These are phyloP conservation scores for Scolopax rusticola DNA, from an alignment of 2,797 vertebrate genomes.

Conservation along the genomic window DNA sequence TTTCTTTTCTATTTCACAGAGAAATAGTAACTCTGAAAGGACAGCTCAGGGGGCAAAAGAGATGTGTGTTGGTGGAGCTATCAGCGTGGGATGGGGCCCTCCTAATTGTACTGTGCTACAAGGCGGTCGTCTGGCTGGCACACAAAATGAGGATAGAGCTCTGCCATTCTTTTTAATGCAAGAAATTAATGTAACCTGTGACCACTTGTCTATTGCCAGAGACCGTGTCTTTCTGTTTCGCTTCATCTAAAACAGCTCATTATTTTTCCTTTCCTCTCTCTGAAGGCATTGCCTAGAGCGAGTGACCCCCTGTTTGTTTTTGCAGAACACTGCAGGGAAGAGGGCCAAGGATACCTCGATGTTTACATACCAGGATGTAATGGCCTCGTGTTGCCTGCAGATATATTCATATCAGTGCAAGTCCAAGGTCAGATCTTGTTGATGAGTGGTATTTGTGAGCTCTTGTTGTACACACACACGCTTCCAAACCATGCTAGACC, in stretches of 20 bases:
- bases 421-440: not conserved
- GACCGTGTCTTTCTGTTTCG: constrained; percentile 8
- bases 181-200: constrained; percentile 58
- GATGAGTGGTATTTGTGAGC: not conserved
- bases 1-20: not conserved
- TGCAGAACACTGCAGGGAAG: not conserved
- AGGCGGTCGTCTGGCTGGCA: not conserved
- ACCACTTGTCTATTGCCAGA: constrained; percentile 59
- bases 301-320: constrained; percentile 71
- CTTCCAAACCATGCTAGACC: not conserved
- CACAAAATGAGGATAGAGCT: not conserved
- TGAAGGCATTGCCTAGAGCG: constrained; percentile 33
- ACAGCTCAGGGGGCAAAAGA: not conserved
- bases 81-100: not conserved
- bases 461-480: not conserved
- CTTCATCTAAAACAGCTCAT: not conserved
- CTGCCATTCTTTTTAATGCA: not conserved
- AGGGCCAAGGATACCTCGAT: not conserved
- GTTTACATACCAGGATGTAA: not conserved
- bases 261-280: not conserved
- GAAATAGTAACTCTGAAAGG: not conserved
- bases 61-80: not conserved
- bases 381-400: not conserved
- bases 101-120: not conserved
- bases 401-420: not conserved